A percentile compares a stretch with the other conserved stretches of the same genome.
Evolutionary conservation across 2,888 invertebrate genomes (phyloP).

Genomic region (Agrochola litura): DNA sequence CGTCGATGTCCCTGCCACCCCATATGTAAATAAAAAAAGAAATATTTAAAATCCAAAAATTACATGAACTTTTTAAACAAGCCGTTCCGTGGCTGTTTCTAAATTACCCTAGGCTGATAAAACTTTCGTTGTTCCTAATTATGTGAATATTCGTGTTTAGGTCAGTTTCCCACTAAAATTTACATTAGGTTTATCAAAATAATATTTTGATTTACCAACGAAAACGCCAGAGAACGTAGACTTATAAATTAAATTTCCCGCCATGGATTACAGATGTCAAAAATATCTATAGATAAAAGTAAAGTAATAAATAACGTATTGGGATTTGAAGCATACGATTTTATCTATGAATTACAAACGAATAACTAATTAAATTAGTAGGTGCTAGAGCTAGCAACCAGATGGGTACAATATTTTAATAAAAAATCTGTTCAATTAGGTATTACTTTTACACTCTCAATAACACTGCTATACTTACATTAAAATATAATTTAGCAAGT

Average conservation of each 20-base stretch:
- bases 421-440: neutral
- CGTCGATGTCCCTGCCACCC: no score
- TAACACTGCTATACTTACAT: no score
- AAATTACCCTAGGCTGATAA: no score
- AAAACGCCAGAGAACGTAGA: neutral
- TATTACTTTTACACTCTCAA: neutral
- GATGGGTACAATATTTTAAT: neutral
- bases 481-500: constrained; percentile 19
- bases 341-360: constrained; percentile 7
- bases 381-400: neutral
- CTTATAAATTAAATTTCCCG: constrained; percentile 2
- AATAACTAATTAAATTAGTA: neutral
- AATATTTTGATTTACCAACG: constrained; percentile 4
- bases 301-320: no score
- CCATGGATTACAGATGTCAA: constrained; percentile 13
- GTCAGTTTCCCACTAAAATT: no score
- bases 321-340: neutral
- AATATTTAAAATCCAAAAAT: neutral
- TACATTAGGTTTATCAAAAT: neutral
- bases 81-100: neutral
- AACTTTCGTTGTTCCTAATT: no score
- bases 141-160: no score
- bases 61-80: neutral
- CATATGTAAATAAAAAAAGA: neutral
- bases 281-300: neutral